Conservation (phyloP, 2,888 invertebrate genomes). For the Philereme vetulata region DNA sequence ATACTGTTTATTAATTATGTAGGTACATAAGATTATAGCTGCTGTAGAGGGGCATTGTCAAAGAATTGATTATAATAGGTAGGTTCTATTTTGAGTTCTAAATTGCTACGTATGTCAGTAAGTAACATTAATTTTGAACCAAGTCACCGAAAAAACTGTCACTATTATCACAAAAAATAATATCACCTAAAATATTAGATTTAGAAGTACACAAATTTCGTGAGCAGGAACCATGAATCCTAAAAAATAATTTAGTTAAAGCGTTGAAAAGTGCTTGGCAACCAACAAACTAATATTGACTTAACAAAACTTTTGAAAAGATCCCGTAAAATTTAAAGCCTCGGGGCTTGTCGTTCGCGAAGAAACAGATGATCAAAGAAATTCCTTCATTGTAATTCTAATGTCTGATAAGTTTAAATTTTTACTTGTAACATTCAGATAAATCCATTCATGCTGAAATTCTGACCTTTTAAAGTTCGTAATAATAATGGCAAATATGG, state of each 20-base stretch:
- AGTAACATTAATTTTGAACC: no score
- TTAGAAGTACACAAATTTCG: constrained; percentile 40
- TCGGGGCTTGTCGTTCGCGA: constrained; percentile 18
- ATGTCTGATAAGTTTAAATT: not conserved
- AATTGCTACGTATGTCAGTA: no score
- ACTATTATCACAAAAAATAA: constrained; percentile 27
- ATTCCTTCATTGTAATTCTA: constrained; percentile 5
- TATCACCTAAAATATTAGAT: constrained; percentile 30
- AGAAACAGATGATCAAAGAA: constrained; percentile 25
- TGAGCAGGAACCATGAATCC: constrained; percentile 40
- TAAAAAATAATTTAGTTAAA: constrained; percentile 43
- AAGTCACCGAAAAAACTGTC: no score
- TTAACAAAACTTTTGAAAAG: constrained; percentile 42
- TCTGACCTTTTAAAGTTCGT: not conserved
- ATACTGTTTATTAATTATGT: no score
- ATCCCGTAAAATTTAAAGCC: constrained; percentile 29
- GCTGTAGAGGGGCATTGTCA: no score
- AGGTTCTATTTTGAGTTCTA: no score
- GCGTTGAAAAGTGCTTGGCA: constrained; percentile 36
- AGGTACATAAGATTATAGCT: no score
- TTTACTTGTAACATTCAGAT: not conserved
- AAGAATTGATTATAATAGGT: no score
- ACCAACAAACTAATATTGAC: constrained; percentile 41
- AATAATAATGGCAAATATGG: no score
- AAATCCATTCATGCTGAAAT: not conserved